phyloP scores from a whole-genome alignment of 2,797 vertebrate species.

The Rhinella marina region DNA sequence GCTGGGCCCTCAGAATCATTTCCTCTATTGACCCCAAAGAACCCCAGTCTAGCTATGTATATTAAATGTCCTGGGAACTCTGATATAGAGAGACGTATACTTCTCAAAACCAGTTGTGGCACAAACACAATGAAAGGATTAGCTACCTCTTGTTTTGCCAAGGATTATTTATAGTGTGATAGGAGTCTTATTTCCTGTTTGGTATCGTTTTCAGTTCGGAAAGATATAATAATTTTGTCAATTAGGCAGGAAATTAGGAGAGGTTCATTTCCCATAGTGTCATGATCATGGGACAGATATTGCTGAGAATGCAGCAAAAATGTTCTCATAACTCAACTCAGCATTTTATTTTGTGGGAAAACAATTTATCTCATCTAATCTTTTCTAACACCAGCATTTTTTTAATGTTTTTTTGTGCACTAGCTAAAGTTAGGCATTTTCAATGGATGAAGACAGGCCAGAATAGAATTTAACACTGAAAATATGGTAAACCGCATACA shows the following conservation, averaged over 20 bases:
- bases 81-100: too few relatives aligned
- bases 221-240: constrained; percentile 50
- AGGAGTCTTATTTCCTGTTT: constrained; percentile 24
- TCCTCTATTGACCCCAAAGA: too few relatives aligned
- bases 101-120: not conserved
- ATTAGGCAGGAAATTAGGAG: constrained; percentile 41
- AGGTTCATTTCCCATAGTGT: constrained; percentile 26
- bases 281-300: constrained; percentile 6
- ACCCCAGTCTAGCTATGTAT: too few relatives aligned
- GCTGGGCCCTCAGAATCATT: too few relatives aligned
- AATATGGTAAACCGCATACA: too few relatives aligned
- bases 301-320: constrained; percentile 13
- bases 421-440: not conserved
- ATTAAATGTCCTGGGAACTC: too few relatives aligned
- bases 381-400: not conserved
- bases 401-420: not conserved
- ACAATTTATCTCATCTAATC: not conserved
- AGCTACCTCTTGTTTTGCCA: not conserved
- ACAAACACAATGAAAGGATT: constrained; percentile 12
- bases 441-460: not conserved
- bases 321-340: not conserved
- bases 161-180: constrained; percentile 21
- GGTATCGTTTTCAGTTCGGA: constrained; percentile 23
- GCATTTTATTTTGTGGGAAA: constrained; percentile 2
- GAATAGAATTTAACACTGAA: too few relatives aligned